phyloP scores from a whole-genome alignment of 2,797 vertebrate genomes.

The Dipus sagitta region DNA sequence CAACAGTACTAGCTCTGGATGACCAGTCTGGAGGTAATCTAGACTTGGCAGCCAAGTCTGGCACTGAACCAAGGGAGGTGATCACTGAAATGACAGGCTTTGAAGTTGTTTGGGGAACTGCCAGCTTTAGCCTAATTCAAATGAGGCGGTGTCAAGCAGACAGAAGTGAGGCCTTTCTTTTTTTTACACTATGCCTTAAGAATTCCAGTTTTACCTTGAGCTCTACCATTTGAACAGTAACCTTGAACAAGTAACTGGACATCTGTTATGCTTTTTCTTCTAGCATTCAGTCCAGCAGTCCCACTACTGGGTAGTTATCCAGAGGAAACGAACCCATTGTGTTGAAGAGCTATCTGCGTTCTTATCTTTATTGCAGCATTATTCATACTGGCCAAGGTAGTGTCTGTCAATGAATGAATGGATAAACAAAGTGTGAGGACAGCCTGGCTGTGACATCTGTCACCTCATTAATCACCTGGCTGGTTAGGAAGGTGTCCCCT shows the following conservation, averaged over 20 bases:
- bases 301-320: background rate
- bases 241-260: conserved; percentile 15
- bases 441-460: too few species aligned
- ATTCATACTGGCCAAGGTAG: background rate
- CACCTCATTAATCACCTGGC: too few species aligned
- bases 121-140: background rate
- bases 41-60: background rate
- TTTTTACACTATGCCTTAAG: background rate
- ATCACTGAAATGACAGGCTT: background rate
- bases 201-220: background rate
- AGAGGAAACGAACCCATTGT: conserved; percentile 21
- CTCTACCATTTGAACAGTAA: background rate
- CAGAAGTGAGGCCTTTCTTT: background rate
- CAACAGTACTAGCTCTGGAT: background rate
- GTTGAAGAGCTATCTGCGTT: background rate
- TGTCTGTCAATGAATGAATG: background rate
- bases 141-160: background rate
- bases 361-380: background rate
- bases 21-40: background rate
- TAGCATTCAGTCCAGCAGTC: background rate
- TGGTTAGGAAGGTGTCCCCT: too few species aligned
- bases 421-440: background rate
- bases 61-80: background rate
- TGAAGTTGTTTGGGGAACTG: conserved; percentile 49
- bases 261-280: background rate